phyloP scores from a whole-genome alignment of 1,140 invertebrate species.

The Drosophila bifasciata region DNA sequence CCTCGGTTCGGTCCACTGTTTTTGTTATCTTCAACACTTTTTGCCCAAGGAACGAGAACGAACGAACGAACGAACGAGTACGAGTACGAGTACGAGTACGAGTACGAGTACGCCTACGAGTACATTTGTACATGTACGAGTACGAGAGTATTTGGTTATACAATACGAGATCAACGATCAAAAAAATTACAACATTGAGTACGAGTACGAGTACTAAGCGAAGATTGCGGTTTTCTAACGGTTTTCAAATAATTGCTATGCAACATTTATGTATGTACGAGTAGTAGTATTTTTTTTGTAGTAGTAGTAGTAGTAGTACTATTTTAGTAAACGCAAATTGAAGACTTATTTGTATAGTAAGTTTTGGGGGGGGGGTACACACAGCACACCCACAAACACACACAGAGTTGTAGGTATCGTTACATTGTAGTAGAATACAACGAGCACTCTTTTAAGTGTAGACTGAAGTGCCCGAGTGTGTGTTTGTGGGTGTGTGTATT shows the following conservation, averaged over 20 bases:
- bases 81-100: conserved; percentile 43
- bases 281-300: conserved; percentile 30
- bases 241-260: conserved; percentile 65
- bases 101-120: conserved; percentile 29
- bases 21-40: conserved; percentile 27
- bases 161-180: conserved; percentile 65
- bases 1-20: conserved; percentile 7
- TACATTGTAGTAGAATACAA: conserved; percentile 6
- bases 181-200: conserved; percentile 82
- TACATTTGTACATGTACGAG: conserved; percentile 19
- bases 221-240: conserved; percentile 75
- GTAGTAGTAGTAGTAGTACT: conserved; percentile 37
- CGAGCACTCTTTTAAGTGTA: conserved; percentile 42
- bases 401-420: conserved; percentile 12
- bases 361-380: neutral
- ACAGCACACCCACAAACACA: conserved; percentile 21
- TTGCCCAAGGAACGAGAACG: conserved; percentile 51
- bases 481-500: conserved; percentile 34
- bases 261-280: conserved; percentile 60
- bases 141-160: conserved; percentile 40
- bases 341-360: conserved; percentile 37
- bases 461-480: neutral
- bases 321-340: conserved; percentile 63
- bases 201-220: conserved; percentile 72
- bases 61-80: conserved; percentile 54